Conservation (phyloP, 2,888 invertebrate genomes). For the Drosophila infuscata region DNA sequence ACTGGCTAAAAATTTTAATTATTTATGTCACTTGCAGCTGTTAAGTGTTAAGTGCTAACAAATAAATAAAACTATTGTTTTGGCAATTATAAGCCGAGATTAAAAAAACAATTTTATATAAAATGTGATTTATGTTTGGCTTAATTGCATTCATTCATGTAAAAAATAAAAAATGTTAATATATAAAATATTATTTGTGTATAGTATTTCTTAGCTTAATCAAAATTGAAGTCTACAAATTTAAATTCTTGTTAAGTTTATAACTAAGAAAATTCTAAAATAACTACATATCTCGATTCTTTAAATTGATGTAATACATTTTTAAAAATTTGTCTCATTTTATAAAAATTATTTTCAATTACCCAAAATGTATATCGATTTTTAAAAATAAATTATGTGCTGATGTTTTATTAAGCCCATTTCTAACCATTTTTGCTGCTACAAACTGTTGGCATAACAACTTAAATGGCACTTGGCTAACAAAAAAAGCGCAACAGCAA, state of each 20-base stretch:
- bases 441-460: constrained; percentile 10
- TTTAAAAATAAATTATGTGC: constrained; percentile 1
- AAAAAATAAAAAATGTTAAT: neutral
- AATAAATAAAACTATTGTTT: constrained; percentile 6
- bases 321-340: neutral
- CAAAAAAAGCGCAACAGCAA: constrained; percentile 24
- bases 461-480: constrained; percentile 11
- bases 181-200: neutral
- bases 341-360: neutral
- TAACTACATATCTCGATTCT: neutral
- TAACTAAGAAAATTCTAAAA: neutral
- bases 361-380: neutral
- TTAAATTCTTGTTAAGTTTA: neutral
- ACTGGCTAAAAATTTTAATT: neutral
- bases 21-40: neutral
- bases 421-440: neutral
- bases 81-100: neutral
- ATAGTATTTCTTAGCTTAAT: neutral
- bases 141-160: neutral
- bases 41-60: constrained; percentile 1
- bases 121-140: too few relatives aligned
- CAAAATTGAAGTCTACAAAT: neutral
- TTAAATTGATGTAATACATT: neutral
- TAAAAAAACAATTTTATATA: neutral
- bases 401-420: constrained; percentile 9